Base-by-base conservation (phyloP, 2,797 vertebrate genomes). In the Halcyon badia region DNA sequence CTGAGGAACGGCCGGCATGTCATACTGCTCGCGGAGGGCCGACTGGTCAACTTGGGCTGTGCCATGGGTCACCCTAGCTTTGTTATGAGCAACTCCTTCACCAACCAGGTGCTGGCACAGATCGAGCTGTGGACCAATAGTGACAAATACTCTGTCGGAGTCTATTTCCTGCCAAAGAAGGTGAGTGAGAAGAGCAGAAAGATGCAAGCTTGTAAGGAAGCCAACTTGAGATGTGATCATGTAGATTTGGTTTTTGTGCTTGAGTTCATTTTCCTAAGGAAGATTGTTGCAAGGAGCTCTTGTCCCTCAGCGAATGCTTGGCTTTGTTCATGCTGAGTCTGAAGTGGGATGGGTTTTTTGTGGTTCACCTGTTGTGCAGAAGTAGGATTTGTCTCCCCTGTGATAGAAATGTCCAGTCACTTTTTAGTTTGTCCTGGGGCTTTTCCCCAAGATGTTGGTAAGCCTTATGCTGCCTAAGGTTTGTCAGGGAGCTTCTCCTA, bases 71-170 rank as follows among this genome's bases (percentile, higher is more conserved):
- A 99, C 88, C 99, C 99, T 0, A 99, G 99, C 89, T 99, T 99
- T 7, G 99, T 99, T 86, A 99, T 99, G 99, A 99, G 99, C 98
- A 99, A 99, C 98, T 99, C 99, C 57, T 99, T 99, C 98, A 99
- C 99, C 97, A 99, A 99, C 96, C 99, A 99, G 98, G 99, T 99
- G 81, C 97, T 99, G 98, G 99, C 99, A 16, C 99, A 99, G 98
- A 99, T 99, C 2, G 99, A 99, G 97, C 97, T 99, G 95, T 99
- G 99, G 99, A 99, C 98, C 22, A 98, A 99, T 92, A 98, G 98
- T 2, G 98, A 97, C 84, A 99, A 99, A 89, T 99, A 99, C 16
- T 96, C 99, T 0, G 35, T 99, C 2, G 99, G 99, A 37, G 99
- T 99, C n/a, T 98, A 99, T 97, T 99, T 99, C 97, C 80, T 99